A percentile compares a stretch with the other conserved stretches of the same genome.
These are phyloP conservation scores for Hirundichthys speculiger DNA, from an alignment of 2,113 vertebrate genomes.

Conservation along the genomic window DNA sequence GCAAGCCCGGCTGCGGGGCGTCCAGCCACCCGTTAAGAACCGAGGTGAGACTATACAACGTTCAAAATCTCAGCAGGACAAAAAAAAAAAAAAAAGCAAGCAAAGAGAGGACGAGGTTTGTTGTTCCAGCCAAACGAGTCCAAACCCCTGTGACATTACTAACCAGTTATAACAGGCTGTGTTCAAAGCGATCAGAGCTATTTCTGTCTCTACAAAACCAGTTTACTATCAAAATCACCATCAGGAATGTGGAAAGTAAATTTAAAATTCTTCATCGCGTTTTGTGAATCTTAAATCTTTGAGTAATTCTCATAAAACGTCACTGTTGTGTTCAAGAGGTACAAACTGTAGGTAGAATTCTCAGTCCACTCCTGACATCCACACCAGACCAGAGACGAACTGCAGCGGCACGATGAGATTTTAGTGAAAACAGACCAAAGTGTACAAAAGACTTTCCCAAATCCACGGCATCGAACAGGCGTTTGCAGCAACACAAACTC, in stretches of 20 bases:
- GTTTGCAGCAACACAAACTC: too few relatives aligned
- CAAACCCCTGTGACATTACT: slow-evolving; percentile 43
- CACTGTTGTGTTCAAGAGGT: slow-evolving; percentile 45
- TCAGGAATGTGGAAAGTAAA: slow-evolving; percentile 61
- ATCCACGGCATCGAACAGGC: too few relatives aligned
- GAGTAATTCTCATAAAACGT: slow-evolving; percentile 44
- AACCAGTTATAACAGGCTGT: slow-evolving; percentile 30
- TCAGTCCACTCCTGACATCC: slow-evolving; percentile 25
- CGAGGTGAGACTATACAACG: slow-evolving; percentile 38
- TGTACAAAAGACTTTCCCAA: too few relatives aligned
- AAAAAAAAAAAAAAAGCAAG: slow-evolving; percentile 27
- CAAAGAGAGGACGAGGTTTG: slow-evolving; percentile 47
- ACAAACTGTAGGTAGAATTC: slow-evolving; percentile 33
- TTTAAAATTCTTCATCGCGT: slow-evolving; percentile 36
- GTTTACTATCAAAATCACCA: slow-evolving; percentile 39
- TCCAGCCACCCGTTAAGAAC: slow-evolving; percentile 54
- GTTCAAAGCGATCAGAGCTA: slow-evolving; percentile 42
- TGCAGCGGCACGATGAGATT: slow-evolving; percentile 7
- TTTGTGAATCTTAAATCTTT: slow-evolving; percentile 13
- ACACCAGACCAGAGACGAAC: slow-evolving; percentile 17
- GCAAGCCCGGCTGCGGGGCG: slow-evolving; percentile 42
- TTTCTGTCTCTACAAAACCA: slow-evolving; percentile 30
- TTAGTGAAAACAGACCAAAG: neutral
- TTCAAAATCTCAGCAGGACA: slow-evolving; percentile 57
- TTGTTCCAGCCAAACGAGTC: slow-evolving; percentile 43